These are phyloP conservation scores for Diplosoma virens DNA, from an alignment of 23 tunicate species.

Conservation along the genomic window DNA sequence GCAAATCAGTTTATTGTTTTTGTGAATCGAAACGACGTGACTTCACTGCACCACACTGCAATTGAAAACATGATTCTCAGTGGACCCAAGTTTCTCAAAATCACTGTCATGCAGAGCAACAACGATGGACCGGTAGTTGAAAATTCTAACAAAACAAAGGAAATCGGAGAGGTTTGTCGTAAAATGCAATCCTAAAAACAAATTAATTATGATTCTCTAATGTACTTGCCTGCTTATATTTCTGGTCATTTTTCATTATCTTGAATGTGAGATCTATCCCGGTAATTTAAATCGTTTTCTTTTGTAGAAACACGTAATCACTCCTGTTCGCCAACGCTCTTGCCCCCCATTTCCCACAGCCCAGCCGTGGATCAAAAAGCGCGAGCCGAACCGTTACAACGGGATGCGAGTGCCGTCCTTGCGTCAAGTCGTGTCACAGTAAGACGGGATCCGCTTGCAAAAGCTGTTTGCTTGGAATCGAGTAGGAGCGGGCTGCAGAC, in stretches of 20 bases:
- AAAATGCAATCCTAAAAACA: too few species aligned
- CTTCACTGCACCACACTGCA: slow-evolving; percentile 35
- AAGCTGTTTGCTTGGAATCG: too few species aligned
- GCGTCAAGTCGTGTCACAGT: slow-evolving; percentile 21
- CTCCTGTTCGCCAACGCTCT: slow-evolving; percentile 11
- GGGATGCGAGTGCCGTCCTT: neutral
- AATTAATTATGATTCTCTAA: too few species aligned
- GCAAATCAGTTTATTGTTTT: slow-evolving; percentile 61
- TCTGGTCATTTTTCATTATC: too few species aligned
- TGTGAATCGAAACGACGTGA: slow-evolving; percentile 50
- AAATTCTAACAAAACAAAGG: neutral
- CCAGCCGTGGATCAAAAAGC: slow-evolving; percentile 75
- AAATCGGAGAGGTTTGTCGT: too few species aligned
- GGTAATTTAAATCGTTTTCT: neutral
- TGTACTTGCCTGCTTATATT: too few species aligned
- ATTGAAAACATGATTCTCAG: slow-evolving; percentile 69
- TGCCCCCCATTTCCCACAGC: slow-evolving; percentile 41
- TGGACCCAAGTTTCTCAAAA: slow-evolving; percentile 62
- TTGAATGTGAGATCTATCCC: neutral
- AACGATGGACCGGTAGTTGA: neutral
- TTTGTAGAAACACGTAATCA: too few species aligned
- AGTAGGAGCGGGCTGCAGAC: too few species aligned
- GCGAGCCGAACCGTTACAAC: neutral
- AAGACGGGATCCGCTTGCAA: too few species aligned
- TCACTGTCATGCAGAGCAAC: slow-evolving; percentile 61